Evolutionary conservation across 2,113 vertebrate species (phyloP).

Genomic region (Aramus guarauna): DNA sequence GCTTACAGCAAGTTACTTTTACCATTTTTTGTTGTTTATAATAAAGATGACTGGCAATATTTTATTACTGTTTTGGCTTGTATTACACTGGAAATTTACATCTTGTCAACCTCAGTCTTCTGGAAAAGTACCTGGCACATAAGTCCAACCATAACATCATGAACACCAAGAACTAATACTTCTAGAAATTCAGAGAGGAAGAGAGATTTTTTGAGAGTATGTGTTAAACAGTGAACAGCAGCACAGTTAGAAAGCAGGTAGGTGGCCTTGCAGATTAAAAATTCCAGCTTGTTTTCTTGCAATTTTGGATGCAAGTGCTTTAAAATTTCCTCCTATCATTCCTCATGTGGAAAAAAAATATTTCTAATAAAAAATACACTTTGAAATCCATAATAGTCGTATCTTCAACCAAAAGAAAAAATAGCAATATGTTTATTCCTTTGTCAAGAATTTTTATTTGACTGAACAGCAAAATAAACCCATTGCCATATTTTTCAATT

Average conservation of each 20-base stretch:
- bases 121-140: not conserved
- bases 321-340: not conserved
- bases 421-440: not conserved
- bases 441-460: not conserved
- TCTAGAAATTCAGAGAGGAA: not conserved
- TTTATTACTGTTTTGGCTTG: not conserved
- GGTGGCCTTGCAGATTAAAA: not conserved
- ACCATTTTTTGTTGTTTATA: not conserved
- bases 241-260: not conserved
- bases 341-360: not conserved
- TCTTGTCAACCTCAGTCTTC: not conserved
- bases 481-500: not conserved
- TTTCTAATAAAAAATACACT: not conserved
- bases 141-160: not conserved
- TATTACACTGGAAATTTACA: not conserved
- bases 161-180: not conserved
- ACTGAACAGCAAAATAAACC: not conserved
- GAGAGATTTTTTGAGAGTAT: not conserved
- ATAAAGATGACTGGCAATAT: not conserved
- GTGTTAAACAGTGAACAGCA: not conserved
- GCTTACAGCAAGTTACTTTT: not conserved
- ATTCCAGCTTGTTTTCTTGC: not conserved
- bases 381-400: not conserved
- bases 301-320: not conserved
- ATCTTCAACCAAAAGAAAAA: not conserved